Evolutionary conservation across 92 coral and sea anemone species (phyloP), one percentile per base, ranked within the genome.

Genomic region (Porites lobata): DNA sequence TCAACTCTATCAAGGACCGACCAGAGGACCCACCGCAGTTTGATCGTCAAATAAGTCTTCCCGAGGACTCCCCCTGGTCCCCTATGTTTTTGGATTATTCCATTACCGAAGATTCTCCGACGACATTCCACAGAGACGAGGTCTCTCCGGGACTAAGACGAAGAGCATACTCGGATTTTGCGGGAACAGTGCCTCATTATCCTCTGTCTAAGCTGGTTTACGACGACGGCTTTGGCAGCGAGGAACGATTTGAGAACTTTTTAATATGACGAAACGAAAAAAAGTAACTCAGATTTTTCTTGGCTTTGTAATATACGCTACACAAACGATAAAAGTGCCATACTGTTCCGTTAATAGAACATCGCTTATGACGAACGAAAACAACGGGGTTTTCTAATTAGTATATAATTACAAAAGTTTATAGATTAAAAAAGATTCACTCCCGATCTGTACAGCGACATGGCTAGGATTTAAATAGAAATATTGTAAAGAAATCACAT

Each of bases 1-100:
- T 95, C 4, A 95, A 95, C 78, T 78, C 90, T 8, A 61, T 95
- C 11, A 92, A 93, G 78, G 84, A 69, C 38, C 87, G 89, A 3
- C 82, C 88, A 15, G 89, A 93, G 78, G 84, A 69, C 38, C 85
- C 87, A 3, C 82, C 88, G 24, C 75, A 81, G 20, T 72, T 43
- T 22, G 90, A 79, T 32, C 87, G 95, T 7, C 89, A 89, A 54
- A 76, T 69, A 53, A 92, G 95, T 59, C 80, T 89, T 43, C 91
- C 95, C 58, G 95, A 89, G 59, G 77, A 72, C 70, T 88, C 91
- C 50, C 76, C 71, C 47, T 50, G 2, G 13, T 77, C 89, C 14
- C 82, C 82, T 19, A 1, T 19, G 47, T 56, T 76, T 56, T 76
- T 76, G 12, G 69, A 56, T 8, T 38, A 66, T 77, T 38, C 84